Percentiles rank a stretch among this genome's conserved stretches.
Evolutionary conservation across 2,797 vertebrate genomes (phyloP).

Genomic region (Cynodonichthys magdalenae): DNA sequence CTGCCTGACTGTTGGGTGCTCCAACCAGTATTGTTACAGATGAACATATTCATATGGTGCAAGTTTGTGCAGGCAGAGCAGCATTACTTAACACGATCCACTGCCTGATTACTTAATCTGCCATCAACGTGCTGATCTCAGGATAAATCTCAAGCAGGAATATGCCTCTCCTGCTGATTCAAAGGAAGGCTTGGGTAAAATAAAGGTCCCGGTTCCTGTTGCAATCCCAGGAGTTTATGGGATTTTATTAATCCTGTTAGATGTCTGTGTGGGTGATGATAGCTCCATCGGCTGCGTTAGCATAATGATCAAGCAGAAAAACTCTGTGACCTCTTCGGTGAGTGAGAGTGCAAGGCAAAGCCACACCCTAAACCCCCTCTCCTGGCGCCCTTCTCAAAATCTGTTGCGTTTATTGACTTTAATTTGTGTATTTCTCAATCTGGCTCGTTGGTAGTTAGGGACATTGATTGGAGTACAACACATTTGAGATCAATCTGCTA

Average conservation of each 20-base stretch:
- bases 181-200: constrained; percentile 11
- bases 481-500: constrained; percentile 69
- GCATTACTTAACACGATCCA: constrained; percentile 24
- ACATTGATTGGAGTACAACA: constrained; percentile 68
- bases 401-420: constrained; percentile 66
- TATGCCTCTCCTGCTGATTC: constrained; percentile 13
- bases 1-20: background rate
- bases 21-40: background rate
- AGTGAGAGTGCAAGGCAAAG: constrained; percentile 27
- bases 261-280: constrained; percentile 38
- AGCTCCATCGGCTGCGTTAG: constrained; percentile 40
- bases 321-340: constrained; percentile 67
- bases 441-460: constrained; percentile 62
- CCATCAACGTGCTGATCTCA: constrained; percentile 34
- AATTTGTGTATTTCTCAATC: constrained; percentile 67
- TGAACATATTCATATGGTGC: background rate
- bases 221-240: constrained; percentile 41
- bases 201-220: constrained; percentile 24
- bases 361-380: constrained; percentile 6
- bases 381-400: constrained; percentile 26
- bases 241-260: constrained; percentile 57
- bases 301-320: constrained; percentile 53
- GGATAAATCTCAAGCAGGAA: constrained; percentile 12
- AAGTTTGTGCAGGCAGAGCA: constrained; percentile 5
- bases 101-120: constrained; percentile 16